phyloP scores from a whole-genome alignment of 92 coral and sea anemone species.

The Parazoanthus darwini region DNA sequence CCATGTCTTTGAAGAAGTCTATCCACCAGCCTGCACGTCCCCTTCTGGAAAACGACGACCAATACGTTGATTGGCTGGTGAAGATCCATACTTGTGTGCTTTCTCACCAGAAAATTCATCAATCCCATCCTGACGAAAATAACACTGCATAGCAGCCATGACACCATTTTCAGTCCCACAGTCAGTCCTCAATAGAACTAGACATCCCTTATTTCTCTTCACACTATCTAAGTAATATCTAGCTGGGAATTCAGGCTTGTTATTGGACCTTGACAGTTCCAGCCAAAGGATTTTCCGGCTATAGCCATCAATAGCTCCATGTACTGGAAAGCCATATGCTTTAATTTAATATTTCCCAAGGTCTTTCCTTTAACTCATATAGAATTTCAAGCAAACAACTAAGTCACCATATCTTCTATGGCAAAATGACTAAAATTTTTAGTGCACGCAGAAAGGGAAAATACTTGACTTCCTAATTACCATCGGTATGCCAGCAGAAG shows the following conservation, averaged over 20 bases:
- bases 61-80: too few relatives aligned
- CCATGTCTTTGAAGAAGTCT: slow-evolving; percentile 21
- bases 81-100: too few relatives aligned
- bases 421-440: background rate
- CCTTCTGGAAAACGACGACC: background rate
- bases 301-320: slow-evolving; percentile 62
- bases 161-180: slow-evolving; percentile 33
- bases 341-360: background rate
- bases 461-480: slow-evolving; percentile 16
- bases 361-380: slow-evolving; percentile 14
- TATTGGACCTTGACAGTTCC: slow-evolving; percentile 56
- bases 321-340: background rate
- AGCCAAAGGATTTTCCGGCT: slow-evolving; percentile 56
- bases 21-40: slow-evolving; percentile 19
- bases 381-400: background rate
- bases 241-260: slow-evolving; percentile 51
- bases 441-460: slow-evolving; percentile 1
- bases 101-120: background rate
- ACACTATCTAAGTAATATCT: slow-evolving; percentile 50
- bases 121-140: background rate
- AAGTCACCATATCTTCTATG: background rate
- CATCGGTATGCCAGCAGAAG: slow-evolving; percentile 51
- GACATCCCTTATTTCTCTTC: slow-evolving; percentile 53
- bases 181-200: slow-evolving; percentile 39
- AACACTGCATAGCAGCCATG: background rate